Evolutionary conservation across 2,113 vertebrate genomes (phyloP), one percentile per base, ranked within the genome.

Genomic region (Vicugna pacos): DNA sequence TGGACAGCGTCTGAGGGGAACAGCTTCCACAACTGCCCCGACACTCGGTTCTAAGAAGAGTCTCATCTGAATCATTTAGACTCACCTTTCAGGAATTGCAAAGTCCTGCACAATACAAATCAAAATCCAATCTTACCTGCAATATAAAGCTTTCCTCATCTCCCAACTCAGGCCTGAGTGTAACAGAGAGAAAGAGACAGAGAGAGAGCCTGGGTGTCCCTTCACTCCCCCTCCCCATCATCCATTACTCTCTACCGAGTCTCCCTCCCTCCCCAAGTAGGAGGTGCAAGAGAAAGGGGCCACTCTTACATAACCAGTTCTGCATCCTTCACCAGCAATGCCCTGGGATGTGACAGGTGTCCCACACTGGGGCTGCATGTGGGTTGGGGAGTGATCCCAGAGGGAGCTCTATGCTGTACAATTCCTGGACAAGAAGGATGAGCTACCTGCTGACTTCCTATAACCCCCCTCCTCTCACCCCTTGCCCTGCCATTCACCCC

Each of bases 181-280:
- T 2, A 76, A 48, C 30, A 16, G 28, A 72, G 38, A 80, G 52
- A 10, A 6, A 52, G n/a, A 56, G 6, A 14, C 7, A 80, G 52
- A 10, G 8, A 52, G n/a, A 56, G 6, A 14, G 9, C 8, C 0
- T 35, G 2, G 3, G 6, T 50, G 15, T 16, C 15, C 17, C 28
- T 58, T 38, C 32, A 16, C 10, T 30, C 9, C 32, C 42, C 14
- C 42, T 69, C 1, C 30, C 26, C 8, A 32, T 0, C 11, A 3
- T 38, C 54, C 12, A 48, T 38, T 58, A 79, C 14, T 35, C 20
- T 35, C 32, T 10, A 4, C 6, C 62, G 38, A 13, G 6, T 69
- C n/a, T 65, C 19, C 20, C 56, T 87, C 48, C 54, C 17, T 38
- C 5, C 28, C 42, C 24, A 56, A 81, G 3, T 14, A 69, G 42